Evolutionary conservation across 2,797 vertebrate genomes (phyloP), one percentile per base, ranked within the genome.

Genomic region (Anabas testudineus): DNA sequence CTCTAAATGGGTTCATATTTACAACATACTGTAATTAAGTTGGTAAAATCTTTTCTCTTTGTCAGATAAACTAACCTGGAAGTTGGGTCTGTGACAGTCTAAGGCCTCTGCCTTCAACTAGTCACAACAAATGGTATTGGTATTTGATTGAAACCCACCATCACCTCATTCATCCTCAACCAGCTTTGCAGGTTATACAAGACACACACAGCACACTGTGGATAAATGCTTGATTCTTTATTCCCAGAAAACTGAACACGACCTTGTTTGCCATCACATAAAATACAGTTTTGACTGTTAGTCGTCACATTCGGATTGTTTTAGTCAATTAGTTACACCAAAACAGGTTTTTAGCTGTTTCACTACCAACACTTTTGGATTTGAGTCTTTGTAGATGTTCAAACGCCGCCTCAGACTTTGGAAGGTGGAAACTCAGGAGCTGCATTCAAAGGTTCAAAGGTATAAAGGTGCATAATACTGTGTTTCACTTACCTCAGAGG

Each of bases 221-320:
- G 32, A 36, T 51, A 24, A 57, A 58, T 57, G 21, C 39, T 74
- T 62, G 53, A 84, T 82, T 73, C 71, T 85, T 88, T 87, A 84
- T 79, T 86, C 16, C 81, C 18, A 60, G 42, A 69, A 54, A 71
- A 52, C 8, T 18, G 19, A 26, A 78, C 70, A 84, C 28, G 67
- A 37, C 39, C 26, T 56, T 16, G 43, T 55, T 77, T 37, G 22
- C 19, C 30, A 67, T 74, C 12, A 61, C 51, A 54, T 63, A 47
- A 77, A 43, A 3, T 18, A 67, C 59, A 71, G 42, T 28, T 70
- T 62, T 32, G 52, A 64, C 49, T 41, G 26, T 53, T 30, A 46
- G 41, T 60, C 39, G 15, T 51, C 26, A 39, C 10, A 55, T 42
- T 24, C 63, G 14, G 41, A 19, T 13, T n/a, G 5, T 12, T 14